Percentiles rank a stretch among this genome's conserved stretches.
phyloP scores from a whole-genome alignment of 2,888 invertebrate genomes.

The Nipponacmea schrenckii region DNA sequence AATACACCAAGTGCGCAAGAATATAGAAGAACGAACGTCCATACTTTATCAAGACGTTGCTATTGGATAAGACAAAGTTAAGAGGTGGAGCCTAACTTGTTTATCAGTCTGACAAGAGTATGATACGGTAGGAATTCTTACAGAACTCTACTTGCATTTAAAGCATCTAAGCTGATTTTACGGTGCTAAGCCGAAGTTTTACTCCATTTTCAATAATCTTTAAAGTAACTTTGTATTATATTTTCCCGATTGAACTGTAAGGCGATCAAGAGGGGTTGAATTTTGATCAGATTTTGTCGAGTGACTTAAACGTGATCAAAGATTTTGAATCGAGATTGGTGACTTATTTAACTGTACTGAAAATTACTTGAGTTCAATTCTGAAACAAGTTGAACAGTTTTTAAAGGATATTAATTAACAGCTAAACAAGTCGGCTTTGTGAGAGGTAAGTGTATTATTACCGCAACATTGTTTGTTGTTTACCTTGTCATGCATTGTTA shows the following conservation, averaged over 20 bases:
- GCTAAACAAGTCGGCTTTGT: no score
- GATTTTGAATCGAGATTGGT: no score
- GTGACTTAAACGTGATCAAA: no score
- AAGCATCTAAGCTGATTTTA: slow-evolving; percentile 47
- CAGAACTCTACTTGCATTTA: slow-evolving; percentile 45
- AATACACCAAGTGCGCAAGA: not conserved
- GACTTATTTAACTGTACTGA: no score
- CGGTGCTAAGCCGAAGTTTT: slow-evolving; percentile 41
- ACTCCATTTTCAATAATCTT: slow-evolving; percentile 10
- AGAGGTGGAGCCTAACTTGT: slow-evolving; percentile 16
- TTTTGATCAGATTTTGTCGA: not conserved
- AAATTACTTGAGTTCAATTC: no score
- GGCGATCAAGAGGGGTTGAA: not conserved
- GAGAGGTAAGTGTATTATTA: no score
- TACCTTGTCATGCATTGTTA: no score
- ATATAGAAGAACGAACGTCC: not conserved
- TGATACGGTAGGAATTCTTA: slow-evolving; percentile 36
- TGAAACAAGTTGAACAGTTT: no score
- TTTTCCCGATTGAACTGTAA: not conserved
- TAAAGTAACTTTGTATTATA: slow-evolving; percentile 8
- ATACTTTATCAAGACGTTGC: not conserved
- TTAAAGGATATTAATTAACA: no score
- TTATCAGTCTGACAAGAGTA: slow-evolving; percentile 17
- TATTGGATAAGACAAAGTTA: slow-evolving; percentile 11
- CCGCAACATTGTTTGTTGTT: no score